phyloP scores from a whole-genome alignment of 2,113 vertebrate genomes.

The Paramormyrops kingsleyae region DNA sequence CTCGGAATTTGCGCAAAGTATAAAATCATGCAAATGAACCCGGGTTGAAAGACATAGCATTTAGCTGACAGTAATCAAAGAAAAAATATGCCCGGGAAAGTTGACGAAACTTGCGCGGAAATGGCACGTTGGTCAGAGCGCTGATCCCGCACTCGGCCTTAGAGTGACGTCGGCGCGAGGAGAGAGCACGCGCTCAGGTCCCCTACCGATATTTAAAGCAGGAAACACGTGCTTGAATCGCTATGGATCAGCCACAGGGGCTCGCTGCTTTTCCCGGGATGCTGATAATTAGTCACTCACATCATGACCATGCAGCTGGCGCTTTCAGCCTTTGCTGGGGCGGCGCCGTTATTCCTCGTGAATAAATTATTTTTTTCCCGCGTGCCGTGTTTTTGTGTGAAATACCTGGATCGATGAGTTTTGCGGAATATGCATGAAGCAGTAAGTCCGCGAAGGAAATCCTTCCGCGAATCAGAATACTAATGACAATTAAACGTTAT shows the following conservation, averaged over 20 bases:
- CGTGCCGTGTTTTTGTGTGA: background rate
- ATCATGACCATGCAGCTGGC: background rate
- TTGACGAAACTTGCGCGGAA: slow-evolving; percentile 63
- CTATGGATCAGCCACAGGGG: background rate
- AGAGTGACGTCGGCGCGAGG: background rate
- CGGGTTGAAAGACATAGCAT: slow-evolving; percentile 65
- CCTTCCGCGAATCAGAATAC: background rate
- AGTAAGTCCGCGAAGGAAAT: background rate
- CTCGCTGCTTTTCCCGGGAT: background rate
- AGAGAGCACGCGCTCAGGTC: background rate
- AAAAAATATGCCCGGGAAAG: slow-evolving; percentile 72
- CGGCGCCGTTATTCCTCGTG: background rate
- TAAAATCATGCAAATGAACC: slow-evolving; percentile 77
- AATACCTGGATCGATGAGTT: slow-evolving; percentile 1
- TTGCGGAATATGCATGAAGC: slow-evolving; percentile 8
- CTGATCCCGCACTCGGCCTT: slow-evolving; percentile 44
- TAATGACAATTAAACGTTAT: slow-evolving; percentile 15
- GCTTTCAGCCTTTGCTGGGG: background rate
- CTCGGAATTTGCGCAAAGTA: slow-evolving; percentile 62
- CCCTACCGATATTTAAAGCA: background rate
- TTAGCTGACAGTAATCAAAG: slow-evolving; percentile 75
- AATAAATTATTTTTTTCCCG: background rate
- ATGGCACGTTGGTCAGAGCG: slow-evolving; percentile 53
- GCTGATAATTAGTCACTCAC: background rate
- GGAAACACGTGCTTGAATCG: background rate